Evolutionary conservation across 23 tunicate genomes (phyloP), one percentile per base, ranked within the genome.

Genomic region (Halocynthia roretzi): DNA sequence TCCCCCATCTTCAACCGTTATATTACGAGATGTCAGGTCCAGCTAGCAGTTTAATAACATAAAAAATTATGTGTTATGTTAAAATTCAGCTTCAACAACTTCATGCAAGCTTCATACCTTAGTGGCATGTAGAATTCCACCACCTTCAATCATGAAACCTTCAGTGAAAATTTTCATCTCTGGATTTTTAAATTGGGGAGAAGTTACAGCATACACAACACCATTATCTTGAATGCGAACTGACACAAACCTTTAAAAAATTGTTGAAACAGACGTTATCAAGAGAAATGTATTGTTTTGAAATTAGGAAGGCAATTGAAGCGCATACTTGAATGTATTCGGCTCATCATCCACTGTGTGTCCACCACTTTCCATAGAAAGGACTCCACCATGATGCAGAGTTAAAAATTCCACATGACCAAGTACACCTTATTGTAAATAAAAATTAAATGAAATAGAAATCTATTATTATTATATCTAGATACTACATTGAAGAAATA

Each of bases 301-400:
- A 31, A 31, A 31, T 31, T 31, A 31, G 44, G 44, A 31, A 31
- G 1, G 44, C 1, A 31, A 0, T 60, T 60, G n/a, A 60, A 15
- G n/a, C 64, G 2, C 69, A 11, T 57, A 76, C 80, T 53, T 52
- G 67, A 76, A 76, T 7, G 23, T 56, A 56, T 76, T 76, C 44
- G 60, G 23, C 8, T 54, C 62, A 55, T 76, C 67, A 56, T 22
- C 50, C 50, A 58, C 23, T 8, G 80, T 76, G 67, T 76, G 80
- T 8, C 80, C 80, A 5, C 80, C 80, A 55, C 67, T 76, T 57
- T 76, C 80, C 80, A 76, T 76, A n/a, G 80, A 56, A 7, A 76
- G 50, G 7, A 76, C 80, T 8, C 80, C 80, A 55, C 61, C 60
- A 68, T 76, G 80, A 53, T 76, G 80, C 44, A 76, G 61, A 20